phyloP scores from a whole-genome alignment of 2,797 vertebrate genomes.

The Labeo calbasu region DNA sequence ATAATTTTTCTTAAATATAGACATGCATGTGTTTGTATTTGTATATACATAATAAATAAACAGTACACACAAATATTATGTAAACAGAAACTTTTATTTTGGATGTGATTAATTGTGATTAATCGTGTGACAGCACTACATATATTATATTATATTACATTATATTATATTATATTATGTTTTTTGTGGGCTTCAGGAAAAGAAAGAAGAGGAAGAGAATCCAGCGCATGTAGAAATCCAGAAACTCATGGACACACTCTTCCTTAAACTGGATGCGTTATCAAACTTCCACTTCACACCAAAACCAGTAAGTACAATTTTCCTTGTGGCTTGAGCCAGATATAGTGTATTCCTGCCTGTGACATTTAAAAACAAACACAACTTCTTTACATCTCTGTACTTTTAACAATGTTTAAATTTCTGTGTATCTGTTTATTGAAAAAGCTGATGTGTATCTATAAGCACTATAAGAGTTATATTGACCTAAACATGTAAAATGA shows the following conservation, averaged over 20 bases:
- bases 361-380: neutral
- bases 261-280: constrained; percentile 93
- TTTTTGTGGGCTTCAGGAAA: constrained; percentile 76
- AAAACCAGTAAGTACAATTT: constrained; percentile 85
- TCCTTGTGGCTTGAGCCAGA: neutral
- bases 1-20: too few relatives aligned
- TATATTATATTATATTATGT: neutral
- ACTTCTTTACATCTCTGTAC: neutral
- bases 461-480: neutral
- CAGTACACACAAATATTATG: too few relatives aligned
- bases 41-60: too few relatives aligned
- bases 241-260: constrained; percentile 92
- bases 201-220: constrained; percentile 88
- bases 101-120: too few relatives aligned
- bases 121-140: too few relatives aligned
- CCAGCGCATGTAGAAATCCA: constrained; percentile 92
- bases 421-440: neutral
- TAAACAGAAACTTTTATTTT: too few relatives aligned
- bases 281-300: constrained; percentile 98
- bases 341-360: too few relatives aligned
- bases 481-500: neutral
- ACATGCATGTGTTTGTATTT: too few relatives aligned
- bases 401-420: neutral
- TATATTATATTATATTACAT: too few relatives aligned
- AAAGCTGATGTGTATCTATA: neutral